Evolutionary conservation across 1,140 invertebrate genomes (phyloP), one percentile per base, ranked within the genome.

Genomic region (Colletes gigas): DNA sequence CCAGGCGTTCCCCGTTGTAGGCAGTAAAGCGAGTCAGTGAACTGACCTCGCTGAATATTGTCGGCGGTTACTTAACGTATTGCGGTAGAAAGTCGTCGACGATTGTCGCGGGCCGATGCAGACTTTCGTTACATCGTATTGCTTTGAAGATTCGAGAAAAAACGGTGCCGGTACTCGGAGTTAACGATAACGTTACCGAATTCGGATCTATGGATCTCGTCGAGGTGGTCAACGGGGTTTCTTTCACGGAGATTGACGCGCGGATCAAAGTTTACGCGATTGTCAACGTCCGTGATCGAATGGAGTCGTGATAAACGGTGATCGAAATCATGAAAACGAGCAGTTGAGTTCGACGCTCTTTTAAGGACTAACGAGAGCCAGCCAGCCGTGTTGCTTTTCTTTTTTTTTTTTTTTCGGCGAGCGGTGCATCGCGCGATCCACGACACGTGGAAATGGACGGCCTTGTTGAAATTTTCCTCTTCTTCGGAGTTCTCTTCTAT

Each of bases 401-500:
- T 44, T 52, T 19, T 39, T 39, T 30, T 30, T 30, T 55, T 44
- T 50, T 19, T 54, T n/a, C 44, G 47, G 30, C 21, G 70, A 47
- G 15, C 21, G 21, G 4, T 8, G 17, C 54, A 5, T 39, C 41
- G 41, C 52, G 57, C 10, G 44, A n/a, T 21, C n/a, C 50, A 44
- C 39, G 17, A n/a, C 9, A 30, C 59, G n/a, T 44, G 30, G 85
- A 71, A 60, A 93, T 93, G 92, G 91, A 91, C 81, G 92, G 92
- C 66, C 85, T 93, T 65, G 86, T 93, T 71, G 92, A 93, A 79
- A 85, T 93, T 52, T 93, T 93, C 68, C 83, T 93, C 81, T 92
- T 93, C 75, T 92, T 90, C 78, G 92, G 91, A 73, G 89, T 93
- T 8, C 85, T 93, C 57, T 93, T 90, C 81, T 93, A 93, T 73